Conservation (phyloP, 2,888 invertebrate species). For the Pristionchus mayeri region DNA sequence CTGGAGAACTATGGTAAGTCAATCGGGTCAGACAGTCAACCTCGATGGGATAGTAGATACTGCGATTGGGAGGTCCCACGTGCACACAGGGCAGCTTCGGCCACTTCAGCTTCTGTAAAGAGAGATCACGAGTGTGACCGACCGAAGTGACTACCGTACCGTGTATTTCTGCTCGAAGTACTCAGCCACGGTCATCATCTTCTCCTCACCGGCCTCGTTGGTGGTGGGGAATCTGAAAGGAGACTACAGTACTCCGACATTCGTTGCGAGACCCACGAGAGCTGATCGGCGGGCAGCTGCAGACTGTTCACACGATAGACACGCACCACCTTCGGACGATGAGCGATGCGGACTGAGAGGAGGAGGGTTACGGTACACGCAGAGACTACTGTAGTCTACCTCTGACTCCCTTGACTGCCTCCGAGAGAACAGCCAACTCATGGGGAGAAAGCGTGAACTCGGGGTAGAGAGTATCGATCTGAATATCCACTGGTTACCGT, state of each 20-base stretch:
- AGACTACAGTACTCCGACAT: background rate
- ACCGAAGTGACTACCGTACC: background rate
- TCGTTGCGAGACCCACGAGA: constrained; percentile 53
- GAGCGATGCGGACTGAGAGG: constrained; percentile 59
- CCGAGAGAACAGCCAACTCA: constrained; percentile 62
- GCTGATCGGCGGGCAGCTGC: constrained; percentile 66
- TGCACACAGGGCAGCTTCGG: constrained; percentile 73
- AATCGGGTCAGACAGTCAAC: constrained; percentile 51
- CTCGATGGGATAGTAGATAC: constrained; percentile 72
- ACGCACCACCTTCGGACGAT: constrained; percentile 66
- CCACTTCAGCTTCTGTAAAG: constrained; percentile 58
- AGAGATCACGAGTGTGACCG: background rate
- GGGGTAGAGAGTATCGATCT: constrained; percentile 57
- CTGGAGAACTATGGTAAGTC: constrained; percentile 31
- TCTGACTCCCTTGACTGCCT: constrained; percentile 62
- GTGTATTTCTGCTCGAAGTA: constrained; percentile 70
- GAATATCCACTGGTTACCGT: constrained; percentile 27
- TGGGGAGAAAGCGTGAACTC: constrained; percentile 63
- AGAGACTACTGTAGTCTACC: background rate
- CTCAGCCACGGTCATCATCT: constrained; percentile 68
- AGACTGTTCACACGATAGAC: constrained; percentile 72
- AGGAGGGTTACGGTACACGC: background rate
- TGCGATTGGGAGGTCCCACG: constrained; percentile 71
- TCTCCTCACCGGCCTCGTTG: constrained; percentile 60
- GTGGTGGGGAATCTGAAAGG: constrained; percentile 61